Percentiles rank a stretch among this genome's conserved stretches.
Conservation (phyloP, 2,113 vertebrate species). For the Boleophthalmus pectinirostris region DNA sequence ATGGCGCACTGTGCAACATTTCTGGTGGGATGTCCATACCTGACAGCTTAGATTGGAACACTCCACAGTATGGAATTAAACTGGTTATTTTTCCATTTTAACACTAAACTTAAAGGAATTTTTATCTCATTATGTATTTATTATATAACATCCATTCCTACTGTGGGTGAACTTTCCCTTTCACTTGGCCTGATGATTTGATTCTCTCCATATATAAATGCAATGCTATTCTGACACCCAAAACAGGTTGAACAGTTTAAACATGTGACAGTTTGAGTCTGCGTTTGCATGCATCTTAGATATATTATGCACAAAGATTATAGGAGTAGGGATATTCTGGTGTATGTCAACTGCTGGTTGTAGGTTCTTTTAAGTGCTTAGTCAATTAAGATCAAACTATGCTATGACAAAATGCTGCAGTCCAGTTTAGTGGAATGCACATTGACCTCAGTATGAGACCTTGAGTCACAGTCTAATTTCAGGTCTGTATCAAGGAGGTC, state of each 20-base stretch:
- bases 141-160: too few species aligned
- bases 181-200: not conserved
- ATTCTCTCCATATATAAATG: not conserved
- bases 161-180: too few species aligned
- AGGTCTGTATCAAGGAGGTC: conserved; percentile 17
- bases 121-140: too few species aligned
- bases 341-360: not conserved
- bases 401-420: not conserved
- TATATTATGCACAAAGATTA: too few species aligned
- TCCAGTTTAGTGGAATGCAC: not conserved
- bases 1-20: not conserved
- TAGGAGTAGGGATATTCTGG: not conserved
- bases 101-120: not conserved
- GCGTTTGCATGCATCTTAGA: too few species aligned
- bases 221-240: too few species aligned
- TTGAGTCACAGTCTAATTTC: conserved; percentile 7
- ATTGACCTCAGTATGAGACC: conserved; percentile 19
- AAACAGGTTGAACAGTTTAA: too few species aligned
- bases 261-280: too few species aligned
- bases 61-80: not conserved
- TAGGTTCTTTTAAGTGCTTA: not conserved
- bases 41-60: not conserved
- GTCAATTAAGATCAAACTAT: not conserved
- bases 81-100: not conserved
- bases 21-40: not conserved